Base-by-base conservation (phyloP, 37 sponge, comb jelly and placozoan genomes). In the Bolinopsis microptera region DNA sequence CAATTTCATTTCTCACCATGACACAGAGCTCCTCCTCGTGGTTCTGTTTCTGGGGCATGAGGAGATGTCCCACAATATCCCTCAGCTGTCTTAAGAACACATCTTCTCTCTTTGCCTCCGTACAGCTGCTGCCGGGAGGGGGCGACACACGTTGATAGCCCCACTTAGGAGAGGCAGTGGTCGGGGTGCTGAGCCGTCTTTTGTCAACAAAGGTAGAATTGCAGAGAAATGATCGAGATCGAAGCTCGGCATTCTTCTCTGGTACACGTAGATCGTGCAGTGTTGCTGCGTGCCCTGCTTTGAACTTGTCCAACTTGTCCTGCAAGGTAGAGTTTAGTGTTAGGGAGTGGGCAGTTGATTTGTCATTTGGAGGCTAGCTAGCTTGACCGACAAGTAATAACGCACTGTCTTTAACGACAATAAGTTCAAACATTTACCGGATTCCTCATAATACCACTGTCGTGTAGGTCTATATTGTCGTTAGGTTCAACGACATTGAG, bases 11-110 rank as follows among this genome's bases (percentile, higher is more conserved):
- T n/a, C 80, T 35, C 21, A 77, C 80, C 80, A 77, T 77, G 80
- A 77, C 80, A 77, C 80, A 77, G 27, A 86, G 61, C 61, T 41
- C 90, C 90, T 86, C 90, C 41, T 41, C 90, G 30, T 86, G 39
- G 48, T 86, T 86, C 26, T 28, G 40, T 23, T 86, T 86, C 90
- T 86, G 90, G 34, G 90, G 90, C 90, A 86, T 86, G 48, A 86
- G 90, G 61, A 86, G 90, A 38, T 86, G 90, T 21, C 90, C 90
- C 61, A 86, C 90, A 41, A 86, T 86, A 30, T 86, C 90, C 61
- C 90, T 2, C 31, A 86, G 61, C 61, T 36, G 90, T 27, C 39
- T 86, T 26, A 86, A 8, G 61, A 41, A 86, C 26, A 23, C 30
- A 16, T 41, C 90, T 26, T 86, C 90, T 36, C 32, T 77, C 61